These are phyloP conservation scores for Agrochola circellaris DNA, from an alignment of 2,888 invertebrate species.

Conservation along the genomic window DNA sequence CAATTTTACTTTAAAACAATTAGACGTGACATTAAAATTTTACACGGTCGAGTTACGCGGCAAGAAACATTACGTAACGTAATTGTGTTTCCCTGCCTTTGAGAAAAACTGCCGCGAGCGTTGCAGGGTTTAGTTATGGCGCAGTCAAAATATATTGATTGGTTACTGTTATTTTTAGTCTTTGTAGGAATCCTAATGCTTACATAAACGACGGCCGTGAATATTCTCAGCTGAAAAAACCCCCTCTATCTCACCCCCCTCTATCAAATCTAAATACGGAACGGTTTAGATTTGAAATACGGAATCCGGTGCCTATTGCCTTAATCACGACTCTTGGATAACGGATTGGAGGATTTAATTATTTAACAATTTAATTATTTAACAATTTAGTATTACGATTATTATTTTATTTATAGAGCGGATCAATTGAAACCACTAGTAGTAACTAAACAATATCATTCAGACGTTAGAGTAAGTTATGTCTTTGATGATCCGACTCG, in stretches of 20 bases:
- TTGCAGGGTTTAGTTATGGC: neutral
- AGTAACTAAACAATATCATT: too few relatives aligned
- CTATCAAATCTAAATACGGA: too few relatives aligned
- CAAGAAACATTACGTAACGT: slow-evolving; percentile 21
- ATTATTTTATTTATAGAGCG: too few relatives aligned
- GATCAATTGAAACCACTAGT: too few relatives aligned
- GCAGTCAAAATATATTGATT: slow-evolving; percentile 6
- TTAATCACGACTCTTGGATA: neutral
- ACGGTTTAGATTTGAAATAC: neutral
- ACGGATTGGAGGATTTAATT: neutral
- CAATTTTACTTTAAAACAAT: slow-evolving; percentile 38
- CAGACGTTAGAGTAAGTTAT: neutral
- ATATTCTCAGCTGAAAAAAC: neutral
- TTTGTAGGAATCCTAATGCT: neutral
- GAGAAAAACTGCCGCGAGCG: slow-evolving; percentile 32
- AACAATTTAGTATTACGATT: neutral
- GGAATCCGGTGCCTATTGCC: neutral
- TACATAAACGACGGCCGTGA: neutral
- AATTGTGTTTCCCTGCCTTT: slow-evolving; percentile 24
- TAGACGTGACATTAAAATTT: slow-evolving; percentile 44
- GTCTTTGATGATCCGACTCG: neutral
- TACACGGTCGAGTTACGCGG: slow-evolving; percentile 17
- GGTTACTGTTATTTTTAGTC: neutral
- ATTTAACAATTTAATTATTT: neutral
- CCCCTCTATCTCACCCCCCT: too few relatives aligned